Evolutionary conservation across 2,797 vertebrate genomes (phyloP), one percentile per base, ranked within the genome.

Genomic region (Microctenopoma steveboyesi): DNA sequence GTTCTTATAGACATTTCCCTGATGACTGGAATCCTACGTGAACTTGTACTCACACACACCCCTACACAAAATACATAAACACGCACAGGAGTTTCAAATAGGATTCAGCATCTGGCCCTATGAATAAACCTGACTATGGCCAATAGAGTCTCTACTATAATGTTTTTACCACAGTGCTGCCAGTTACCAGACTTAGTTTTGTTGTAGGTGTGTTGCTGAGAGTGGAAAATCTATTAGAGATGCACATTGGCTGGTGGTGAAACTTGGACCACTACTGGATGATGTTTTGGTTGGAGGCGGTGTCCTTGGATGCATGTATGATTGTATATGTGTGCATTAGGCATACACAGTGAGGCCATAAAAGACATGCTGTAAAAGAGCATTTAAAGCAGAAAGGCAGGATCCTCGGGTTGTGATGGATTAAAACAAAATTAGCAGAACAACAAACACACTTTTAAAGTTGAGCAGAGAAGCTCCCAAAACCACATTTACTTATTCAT

Each of bases 371-470:
- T 30, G 28, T 30, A 74, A 72, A 62, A 58, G 16, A 28, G 59
- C 57, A 62, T 85, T 86, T 72, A 72, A 73, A 69, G 12, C 46
- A 78, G 69, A 62, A 50, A 50, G 60, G 11, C 53, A 55, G 42
- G 35, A 54, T 50, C 60, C 22, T 39, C 39, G 65, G 86, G 69
- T 70, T 62, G 49, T 37, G 16, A 76, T 70, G 78, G 74, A 81
- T 81, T 77, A 86, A 84, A 86, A 64, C 50, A 35, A 56, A 73
- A 25, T 35, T 28, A 52, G 43, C 33, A n/a, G 53, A 47, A 25
- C 57, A 65, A 49, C 49, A 52, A 27, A 65, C 49, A 65, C 51
- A 56, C 22, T 22, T 22, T 22, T 22, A 37, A 52, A 53, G 30
- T 58, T 49, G 27, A 12, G 37, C 35, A 42, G 25, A 64, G 16